Evolutionary conservation across 1,140 invertebrate genomes (phyloP), one percentile per base, ranked within the genome.

Genomic region (Mactra quadrangularis): DNA sequence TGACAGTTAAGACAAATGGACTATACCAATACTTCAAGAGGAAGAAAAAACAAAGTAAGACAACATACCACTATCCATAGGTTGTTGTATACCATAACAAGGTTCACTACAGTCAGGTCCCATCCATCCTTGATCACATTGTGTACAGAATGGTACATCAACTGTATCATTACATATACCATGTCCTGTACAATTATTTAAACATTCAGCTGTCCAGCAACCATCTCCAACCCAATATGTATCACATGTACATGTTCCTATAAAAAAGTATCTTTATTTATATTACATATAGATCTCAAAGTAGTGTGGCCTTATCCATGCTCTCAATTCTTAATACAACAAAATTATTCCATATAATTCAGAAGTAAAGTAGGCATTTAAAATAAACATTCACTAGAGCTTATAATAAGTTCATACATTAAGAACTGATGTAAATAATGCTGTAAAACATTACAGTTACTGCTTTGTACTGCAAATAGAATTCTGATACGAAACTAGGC

Each of bases 121-220:
- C 87, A 87, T 87, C 87, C 86, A 87, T 38, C 86, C 87, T 9
- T 64, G 59, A 15, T 78, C 68, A 82, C 87, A 89, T 50, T 78
- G 79, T n/a, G 68, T 74, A 72, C 87, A 89, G 31, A 71, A 71
- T 9, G 87, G 86, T 11, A 85, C 74, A 29, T 50, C 64, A 19
- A 72, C 57, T 22, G 70, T 53, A 41, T 75, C 82, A 66, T 85
- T 81, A 71, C 87, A 89, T 9, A 53, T 15, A 3, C 87, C 87
- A 15, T 82, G 75, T n/a, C 64, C 81, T 50, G 85, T 85, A 70
- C 87, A 89, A 68, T 89, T 82, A 27, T 86, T 82, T 41, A 82
- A 66, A 84, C 87, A 89, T 62, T 86, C 82, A 0, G 86, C 76
- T n/a, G 66, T 62, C 25, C 84, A 35, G 52, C 87, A 89, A 3